phyloP scores from a whole-genome alignment of 2,113 vertebrate species.

The Eonycteris spelaea region DNA sequence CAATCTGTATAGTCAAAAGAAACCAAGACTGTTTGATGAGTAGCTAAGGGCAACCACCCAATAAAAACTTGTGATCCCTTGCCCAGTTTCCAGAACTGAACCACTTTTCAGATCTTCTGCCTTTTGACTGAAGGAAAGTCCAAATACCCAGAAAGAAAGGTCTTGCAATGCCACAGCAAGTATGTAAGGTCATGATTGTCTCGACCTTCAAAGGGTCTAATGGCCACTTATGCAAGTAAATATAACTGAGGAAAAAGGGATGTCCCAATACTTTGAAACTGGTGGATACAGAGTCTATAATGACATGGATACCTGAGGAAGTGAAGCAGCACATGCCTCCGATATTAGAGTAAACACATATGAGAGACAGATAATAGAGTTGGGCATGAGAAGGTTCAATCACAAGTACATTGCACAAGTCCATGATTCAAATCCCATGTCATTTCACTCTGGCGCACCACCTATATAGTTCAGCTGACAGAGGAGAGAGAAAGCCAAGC shows the following conservation, averaged over 20 bases:
- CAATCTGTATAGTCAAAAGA: neutral
- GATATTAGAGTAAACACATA: neutral
- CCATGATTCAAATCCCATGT: neutral
- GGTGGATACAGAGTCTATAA: neutral
- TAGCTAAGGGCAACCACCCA: neutral
- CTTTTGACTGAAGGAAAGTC: neutral
- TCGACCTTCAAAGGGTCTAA: neutral
- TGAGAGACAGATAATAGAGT: neutral
- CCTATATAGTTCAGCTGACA: neutral
- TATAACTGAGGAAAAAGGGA: neutral
- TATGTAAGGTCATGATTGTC: neutral
- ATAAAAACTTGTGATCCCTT: neutral
- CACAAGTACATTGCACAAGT: no score
- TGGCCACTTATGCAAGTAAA: neutral
- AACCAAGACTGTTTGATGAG: neutral
- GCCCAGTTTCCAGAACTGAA: neutral
- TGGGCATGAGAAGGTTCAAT: neutral
- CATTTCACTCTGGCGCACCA: neutral
- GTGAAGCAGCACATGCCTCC: neutral
- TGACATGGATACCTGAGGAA: neutral
- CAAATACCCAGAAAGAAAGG: neutral
- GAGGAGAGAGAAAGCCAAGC: neutral
- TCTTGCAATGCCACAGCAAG: neutral
- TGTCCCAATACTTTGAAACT: neutral
- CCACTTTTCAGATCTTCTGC: neutral